Conservation (phyloP, 2,797 vertebrate species). For the Myoxocephalus aenaeus region DNA sequence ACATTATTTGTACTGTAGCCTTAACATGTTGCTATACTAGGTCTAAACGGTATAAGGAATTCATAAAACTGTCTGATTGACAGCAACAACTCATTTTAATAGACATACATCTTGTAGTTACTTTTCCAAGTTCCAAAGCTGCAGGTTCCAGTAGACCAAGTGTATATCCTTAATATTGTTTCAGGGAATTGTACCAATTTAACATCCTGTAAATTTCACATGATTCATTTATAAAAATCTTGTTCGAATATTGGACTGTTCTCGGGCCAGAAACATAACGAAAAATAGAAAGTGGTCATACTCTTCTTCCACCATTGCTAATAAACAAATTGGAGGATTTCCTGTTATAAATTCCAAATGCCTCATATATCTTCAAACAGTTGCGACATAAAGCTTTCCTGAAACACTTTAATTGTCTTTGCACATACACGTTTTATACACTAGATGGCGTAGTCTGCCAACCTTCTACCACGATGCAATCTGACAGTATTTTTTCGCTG, state of each 20-base stretch:
- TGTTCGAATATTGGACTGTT: background rate
- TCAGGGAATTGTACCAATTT: background rate
- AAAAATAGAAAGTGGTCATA: background rate
- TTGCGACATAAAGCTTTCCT: background rate
- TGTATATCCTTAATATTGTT: background rate
- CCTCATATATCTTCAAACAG: background rate
- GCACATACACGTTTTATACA: constrained; percentile 42
- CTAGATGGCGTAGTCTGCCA: constrained; percentile 66
- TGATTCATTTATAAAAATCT: background rate
- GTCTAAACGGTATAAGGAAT: background rate
- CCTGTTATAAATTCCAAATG: background rate
- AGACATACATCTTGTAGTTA: background rate
- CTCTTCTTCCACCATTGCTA: background rate
- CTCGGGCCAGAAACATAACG: background rate
- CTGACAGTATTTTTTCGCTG: background rate
- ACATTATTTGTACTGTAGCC: background rate
- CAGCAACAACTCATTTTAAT: no score
- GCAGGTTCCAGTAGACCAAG: background rate
- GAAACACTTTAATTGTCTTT: background rate
- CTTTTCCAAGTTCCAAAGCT: background rate
- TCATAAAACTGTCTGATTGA: background rate
- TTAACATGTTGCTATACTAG: background rate
- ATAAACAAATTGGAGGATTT: background rate
- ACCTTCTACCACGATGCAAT: background rate
- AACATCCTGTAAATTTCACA: background rate